Conservation (phyloP, 2,888 invertebrate species). For the Hypselothyrea guttata region DNA sequence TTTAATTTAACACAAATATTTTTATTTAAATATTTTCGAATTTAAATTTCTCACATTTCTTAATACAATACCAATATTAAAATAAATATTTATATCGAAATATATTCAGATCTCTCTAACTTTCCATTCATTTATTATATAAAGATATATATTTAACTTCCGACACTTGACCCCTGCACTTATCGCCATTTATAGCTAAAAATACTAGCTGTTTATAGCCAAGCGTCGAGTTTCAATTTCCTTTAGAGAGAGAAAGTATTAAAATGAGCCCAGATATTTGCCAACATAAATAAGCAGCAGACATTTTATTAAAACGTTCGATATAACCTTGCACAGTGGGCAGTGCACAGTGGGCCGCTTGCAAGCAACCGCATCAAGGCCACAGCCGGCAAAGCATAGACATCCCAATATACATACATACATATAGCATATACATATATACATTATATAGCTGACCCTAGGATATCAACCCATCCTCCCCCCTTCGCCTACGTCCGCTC, state of each 20-base stretch:
- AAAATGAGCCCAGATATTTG: conserved; percentile 12
- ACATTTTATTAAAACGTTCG: conserved; percentile 62
- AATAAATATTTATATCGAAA: too few species aligned
- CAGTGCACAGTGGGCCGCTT: neutral
- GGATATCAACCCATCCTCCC: neutral
- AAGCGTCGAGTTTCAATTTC: conserved; percentile 37
- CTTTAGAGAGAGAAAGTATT: conserved; percentile 12
- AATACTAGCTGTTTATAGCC: neutral
- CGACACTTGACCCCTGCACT: too few species aligned
- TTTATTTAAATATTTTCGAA: too few species aligned
- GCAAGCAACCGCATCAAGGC: conserved; percentile 56
- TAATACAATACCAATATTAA: too few species aligned
- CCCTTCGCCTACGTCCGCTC: neutral
- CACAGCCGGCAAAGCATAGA: conserved; percentile 50
- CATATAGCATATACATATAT: too few species aligned
- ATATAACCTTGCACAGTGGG: conserved; percentile 61
- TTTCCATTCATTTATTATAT: too few species aligned
- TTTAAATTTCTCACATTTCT: too few species aligned
- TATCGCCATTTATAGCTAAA: neutral
- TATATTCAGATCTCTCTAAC: too few species aligned
- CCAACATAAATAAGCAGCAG: conserved; percentile 62
- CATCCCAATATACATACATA: too few species aligned
- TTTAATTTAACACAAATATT: too few species aligned
- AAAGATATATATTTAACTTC: too few species aligned
- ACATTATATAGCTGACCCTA: conserved; percentile 13